Base-by-base conservation (phyloP, 2,888 invertebrate genomes). In the Himalopsyche tibetana region DNA sequence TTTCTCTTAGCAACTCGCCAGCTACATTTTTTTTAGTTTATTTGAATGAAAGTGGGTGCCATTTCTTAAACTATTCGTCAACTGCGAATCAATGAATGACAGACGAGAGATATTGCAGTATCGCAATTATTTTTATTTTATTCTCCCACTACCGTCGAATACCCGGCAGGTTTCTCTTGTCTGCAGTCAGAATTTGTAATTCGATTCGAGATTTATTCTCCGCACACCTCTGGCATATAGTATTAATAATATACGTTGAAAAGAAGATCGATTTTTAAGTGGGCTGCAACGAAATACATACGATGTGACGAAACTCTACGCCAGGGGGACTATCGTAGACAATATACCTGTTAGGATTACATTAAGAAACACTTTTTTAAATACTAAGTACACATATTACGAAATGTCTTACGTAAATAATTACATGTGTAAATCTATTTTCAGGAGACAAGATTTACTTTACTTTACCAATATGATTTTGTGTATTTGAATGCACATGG, bases 151-250 rank as follows among this genome's bases (percentile, higher is more conserved):
- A 2, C 28, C 63, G 63, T 9, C 17, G n/a, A n/a, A 19, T 19
- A 6, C 56, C 28, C 28, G 19, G 63, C 63, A 19, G 19, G 63
- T 63, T 28, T 63, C 63, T 9, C 63, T 8, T 9, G 4, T 19
- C 63, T 19, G 63, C 63, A 19, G 63, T 63, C 63, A 63, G 63
- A 63, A 63, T 63, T 63, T 63, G 19, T 63, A 63, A 63, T 63
- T 63, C 63, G 63, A 19, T 3, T 28, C 63, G 28, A 63, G 63
- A 63, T 63, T 63, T 63, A 63, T 63, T 63, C 63, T n/a, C 11
- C 28, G 63, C 2, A 63, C 63, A 63, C 19, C 63, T 63, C 28
- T 63, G 4, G 63, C 63, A 63, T 63, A 63, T 63, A 63, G 28
- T 63, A 63, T 63, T 28, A 63, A 63, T 63, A 63, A 63, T 63